These are phyloP conservation scores for Rhamnusium bicolor DNA, from an alignment of 2,888 invertebrate species.

Conservation along the genomic window DNA sequence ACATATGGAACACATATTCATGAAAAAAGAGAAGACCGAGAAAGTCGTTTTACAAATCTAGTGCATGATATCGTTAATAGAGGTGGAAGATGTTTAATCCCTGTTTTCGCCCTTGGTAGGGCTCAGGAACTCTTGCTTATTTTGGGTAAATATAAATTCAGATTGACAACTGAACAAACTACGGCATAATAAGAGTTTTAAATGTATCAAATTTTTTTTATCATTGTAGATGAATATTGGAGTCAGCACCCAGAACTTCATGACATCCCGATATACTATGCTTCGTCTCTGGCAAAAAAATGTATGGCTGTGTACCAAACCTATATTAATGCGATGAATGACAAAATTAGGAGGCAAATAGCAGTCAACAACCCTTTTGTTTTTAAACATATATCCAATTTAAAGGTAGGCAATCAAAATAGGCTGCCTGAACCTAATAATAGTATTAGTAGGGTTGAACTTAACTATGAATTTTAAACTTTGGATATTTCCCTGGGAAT, in stretches of 20 bases:
- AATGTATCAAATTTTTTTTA: background rate
- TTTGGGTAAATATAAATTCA: conserved; percentile 58
- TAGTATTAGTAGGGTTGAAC: too few species aligned
- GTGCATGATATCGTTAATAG: conserved; percentile 97
- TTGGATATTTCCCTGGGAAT: too few species aligned
- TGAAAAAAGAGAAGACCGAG: conserved; percentile 97
- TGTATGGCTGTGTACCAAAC: conserved; percentile 99
- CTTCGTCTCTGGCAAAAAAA: conserved; percentile 98
- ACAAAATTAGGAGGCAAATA: conserved; percentile 95
- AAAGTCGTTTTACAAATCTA: conserved; percentile 91
- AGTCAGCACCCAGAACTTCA: conserved; percentile 96
- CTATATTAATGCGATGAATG: conserved; percentile 99
- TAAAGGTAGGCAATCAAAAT: conserved; percentile 85
- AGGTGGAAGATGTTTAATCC: conserved; percentile 98
- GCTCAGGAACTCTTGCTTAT: conserved; percentile 97
- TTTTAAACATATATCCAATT: conserved; percentile 96
- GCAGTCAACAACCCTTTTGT: conserved; percentile 99
- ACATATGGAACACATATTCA: conserved; percentile 99
- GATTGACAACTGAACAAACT: background rate
- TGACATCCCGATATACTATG: conserved; percentile 99
- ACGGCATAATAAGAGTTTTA: background rate
- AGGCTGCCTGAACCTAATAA: too few species aligned
- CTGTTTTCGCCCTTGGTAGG: conserved; percentile 97
- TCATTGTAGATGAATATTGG: conserved; percentile 95
- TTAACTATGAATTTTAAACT: too few species aligned